Base-by-base conservation (phyloP, 92 coral and sea anemone species). In the Montipora capitata region DNA sequence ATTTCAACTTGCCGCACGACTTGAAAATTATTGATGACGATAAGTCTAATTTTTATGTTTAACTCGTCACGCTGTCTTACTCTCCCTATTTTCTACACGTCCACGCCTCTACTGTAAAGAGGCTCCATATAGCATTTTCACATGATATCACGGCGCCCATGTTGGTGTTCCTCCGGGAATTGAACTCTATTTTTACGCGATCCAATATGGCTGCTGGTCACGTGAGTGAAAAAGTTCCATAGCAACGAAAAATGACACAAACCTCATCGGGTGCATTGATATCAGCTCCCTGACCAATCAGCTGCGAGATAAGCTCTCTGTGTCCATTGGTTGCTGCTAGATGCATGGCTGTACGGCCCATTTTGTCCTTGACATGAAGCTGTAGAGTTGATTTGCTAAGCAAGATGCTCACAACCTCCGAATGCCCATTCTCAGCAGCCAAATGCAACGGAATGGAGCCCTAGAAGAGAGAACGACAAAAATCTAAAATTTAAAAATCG, bases 251-350 rank as follows among this genome's bases (percentile, higher is more conserved):
- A 12, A 12, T 8, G 61, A 54, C 6, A 83, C 35, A 10, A 15
- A 97, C 99, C 96, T 96, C 96, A 49, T 97, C 99, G 14, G 95
- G 97, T 1, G 96, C 95, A 87, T 97, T 94, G 64, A 97, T 97
- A 79, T 92, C 96, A 9, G 98, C 99, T 11, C 99, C 99, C 65
- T 97, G 99, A 20, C 97, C 99, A 66, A 97, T 89, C 63, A 97
- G 84, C 84, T 93, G 96, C 2, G 95, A 89, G 80, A 97, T 92
- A 38, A 97, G 95, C 79, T 96, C 98, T 18, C 92, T 83, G 77
- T 97, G 99, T 45, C 99, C 99, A 44, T 96, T 96, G 3, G 98
- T 92, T 7, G 99, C 98, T 8, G 98, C 93, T 10, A 96, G 82
- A 72, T 97, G 99, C 67, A 97, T 94, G 10, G 99, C 98, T 0